Percentiles rank a stretch among this genome's conserved stretches.
phyloP scores from a whole-genome alignment of 2,113 vertebrate genomes.

The Ammospiza caudacuta region DNA sequence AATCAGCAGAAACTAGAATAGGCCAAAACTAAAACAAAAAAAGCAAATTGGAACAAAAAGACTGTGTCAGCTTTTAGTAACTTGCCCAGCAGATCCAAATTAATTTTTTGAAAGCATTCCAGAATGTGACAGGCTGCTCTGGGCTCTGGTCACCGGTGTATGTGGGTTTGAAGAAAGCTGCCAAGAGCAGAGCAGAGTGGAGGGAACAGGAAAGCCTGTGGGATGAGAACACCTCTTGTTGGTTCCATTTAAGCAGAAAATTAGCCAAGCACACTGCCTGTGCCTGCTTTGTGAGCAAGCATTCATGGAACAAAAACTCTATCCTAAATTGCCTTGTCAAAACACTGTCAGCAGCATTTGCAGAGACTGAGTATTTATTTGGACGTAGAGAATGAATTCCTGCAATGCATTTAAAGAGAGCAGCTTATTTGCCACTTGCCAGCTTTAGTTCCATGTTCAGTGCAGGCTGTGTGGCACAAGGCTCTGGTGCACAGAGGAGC shows the following conservation, averaged over 20 bases:
- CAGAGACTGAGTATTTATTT: not conserved
- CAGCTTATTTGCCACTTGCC: not conserved
- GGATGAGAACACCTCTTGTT: not conserved
- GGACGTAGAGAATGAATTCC: not conserved
- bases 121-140: not conserved
- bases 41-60: not conserved
- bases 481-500: rapidly evolving
- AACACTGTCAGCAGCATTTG: not conserved
- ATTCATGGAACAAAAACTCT: not conserved
- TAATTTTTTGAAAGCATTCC: not conserved
- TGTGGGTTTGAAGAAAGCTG: not conserved
- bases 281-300: not conserved
- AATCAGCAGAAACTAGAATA: not conserved
- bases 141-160: not conserved
- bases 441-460: not conserved
- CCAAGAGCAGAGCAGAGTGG: not conserved
- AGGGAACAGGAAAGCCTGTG: not conserved
- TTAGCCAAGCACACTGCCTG: not conserved
- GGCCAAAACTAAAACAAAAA: not conserved
- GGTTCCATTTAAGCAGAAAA: not conserved
- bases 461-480: not conserved
- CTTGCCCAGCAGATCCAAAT: not conserved
- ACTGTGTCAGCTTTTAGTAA: not conserved
- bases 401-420: not conserved
- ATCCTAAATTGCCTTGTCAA: not conserved